Evolutionary conservation across 2,888 invertebrate genomes (phyloP).

Genomic region (Lysandra coridon): DNA sequence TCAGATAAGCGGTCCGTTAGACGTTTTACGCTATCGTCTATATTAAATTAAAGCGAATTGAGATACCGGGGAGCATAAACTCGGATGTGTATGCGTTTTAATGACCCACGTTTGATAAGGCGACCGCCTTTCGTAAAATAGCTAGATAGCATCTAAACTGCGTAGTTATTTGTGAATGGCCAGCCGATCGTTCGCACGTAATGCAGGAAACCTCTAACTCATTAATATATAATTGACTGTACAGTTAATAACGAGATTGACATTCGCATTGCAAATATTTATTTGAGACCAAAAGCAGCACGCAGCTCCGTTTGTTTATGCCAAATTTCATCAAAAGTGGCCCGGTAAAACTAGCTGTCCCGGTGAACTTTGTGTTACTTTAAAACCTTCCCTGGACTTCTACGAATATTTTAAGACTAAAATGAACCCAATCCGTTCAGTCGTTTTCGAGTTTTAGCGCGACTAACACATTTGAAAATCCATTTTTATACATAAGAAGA

Average conservation of each 20-base stretch:
- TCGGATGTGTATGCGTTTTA: conserved; percentile 23
- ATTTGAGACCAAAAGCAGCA: not conserved
- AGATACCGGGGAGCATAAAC: conserved; percentile 24
- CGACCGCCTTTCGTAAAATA: conserved; percentile 58
- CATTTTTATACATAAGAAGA: too few relatives aligned
- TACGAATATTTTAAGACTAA: too few relatives aligned
- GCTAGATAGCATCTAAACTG: conserved; percentile 64
- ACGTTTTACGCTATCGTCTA: conserved; percentile 24
- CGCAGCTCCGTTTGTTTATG: too few relatives aligned
- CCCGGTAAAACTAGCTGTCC: too few relatives aligned
- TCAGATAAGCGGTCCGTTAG: conserved; percentile 12
- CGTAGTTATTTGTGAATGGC: conserved; percentile 53
- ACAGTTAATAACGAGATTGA: conserved; percentile 24
- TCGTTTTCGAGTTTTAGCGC: too few relatives aligned
- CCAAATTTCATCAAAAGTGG: too few relatives aligned
- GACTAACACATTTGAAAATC: too few relatives aligned
- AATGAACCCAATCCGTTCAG: too few relatives aligned
- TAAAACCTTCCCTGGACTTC: too few relatives aligned
- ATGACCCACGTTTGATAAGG: conserved; percentile 35
- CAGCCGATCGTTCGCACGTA: conserved; percentile 39
- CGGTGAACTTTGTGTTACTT: too few relatives aligned
- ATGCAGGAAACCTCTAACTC: conserved; percentile 34
- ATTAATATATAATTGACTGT: conserved; percentile 30
- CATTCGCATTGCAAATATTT: conserved; percentile 5
- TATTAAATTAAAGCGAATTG: conserved; percentile 25